Percentiles rank a stretch among this genome's conserved stretches.
Evolutionary conservation across 2,113 vertebrate species (phyloP).

Genomic region (Phocoena sinus): DNA sequence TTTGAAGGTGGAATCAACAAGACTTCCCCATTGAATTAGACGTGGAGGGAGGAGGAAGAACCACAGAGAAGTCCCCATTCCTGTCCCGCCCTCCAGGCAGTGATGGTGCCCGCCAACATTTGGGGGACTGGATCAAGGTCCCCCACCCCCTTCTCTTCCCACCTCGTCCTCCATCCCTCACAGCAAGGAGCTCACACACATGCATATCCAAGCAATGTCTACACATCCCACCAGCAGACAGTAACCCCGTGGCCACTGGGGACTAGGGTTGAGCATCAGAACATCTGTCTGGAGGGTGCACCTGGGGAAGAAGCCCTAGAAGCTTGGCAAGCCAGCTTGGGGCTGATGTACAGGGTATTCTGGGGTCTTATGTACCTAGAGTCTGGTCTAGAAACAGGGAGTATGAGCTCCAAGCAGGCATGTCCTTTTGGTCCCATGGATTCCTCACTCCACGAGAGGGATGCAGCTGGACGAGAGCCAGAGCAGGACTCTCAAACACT

Average conservation of each 20-base stretch:
- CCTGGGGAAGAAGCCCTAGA: background rate
- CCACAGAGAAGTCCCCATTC: background rate
- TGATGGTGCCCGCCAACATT: fast-evolving
- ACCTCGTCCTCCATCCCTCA: background rate
- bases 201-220: background rate
- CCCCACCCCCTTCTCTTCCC: background rate
- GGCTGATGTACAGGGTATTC: background rate
- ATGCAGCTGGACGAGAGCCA: background rate
- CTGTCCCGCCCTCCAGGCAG: background rate
- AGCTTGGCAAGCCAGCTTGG: background rate
- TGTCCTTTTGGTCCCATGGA: too few relatives aligned
- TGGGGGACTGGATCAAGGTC: background rate
- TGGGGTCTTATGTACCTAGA: background rate
- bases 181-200: background rate
- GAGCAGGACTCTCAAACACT: background rate
- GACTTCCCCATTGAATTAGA: background rate
- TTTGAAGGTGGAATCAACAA: background rate
- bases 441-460: background rate
- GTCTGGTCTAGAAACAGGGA: background rate
- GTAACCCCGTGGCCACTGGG: too few relatives aligned
- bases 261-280: background rate
- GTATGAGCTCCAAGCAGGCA: background rate
- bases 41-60: background rate
- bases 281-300: background rate
- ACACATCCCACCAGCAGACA: background rate